These are phyloP conservation scores for Paguma larvata DNA, from an alignment of 2,797 vertebrate genomes.

Conservation along the genomic window DNA sequence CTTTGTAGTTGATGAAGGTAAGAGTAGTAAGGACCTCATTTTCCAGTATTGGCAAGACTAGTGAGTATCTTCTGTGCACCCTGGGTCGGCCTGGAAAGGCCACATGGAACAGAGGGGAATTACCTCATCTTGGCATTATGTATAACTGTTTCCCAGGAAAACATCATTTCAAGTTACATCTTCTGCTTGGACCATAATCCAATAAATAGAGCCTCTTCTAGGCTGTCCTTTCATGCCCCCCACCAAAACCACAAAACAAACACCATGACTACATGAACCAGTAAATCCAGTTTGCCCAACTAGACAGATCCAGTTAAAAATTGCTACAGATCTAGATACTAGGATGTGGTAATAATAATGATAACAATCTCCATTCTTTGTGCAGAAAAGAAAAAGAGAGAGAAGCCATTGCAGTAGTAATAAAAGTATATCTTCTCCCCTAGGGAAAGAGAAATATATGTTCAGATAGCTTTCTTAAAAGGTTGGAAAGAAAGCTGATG, in stretches of 20 bases:
- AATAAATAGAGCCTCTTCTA: background rate
- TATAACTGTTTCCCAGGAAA: background rate
- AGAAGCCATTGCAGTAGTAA: background rate
- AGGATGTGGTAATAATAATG: background rate
- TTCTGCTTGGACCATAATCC: background rate
- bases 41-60: background rate
- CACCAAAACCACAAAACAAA: slow-evolving; percentile 17
- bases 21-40: background rate
- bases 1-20: background rate
- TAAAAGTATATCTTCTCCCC: slow-evolving; percentile 3
- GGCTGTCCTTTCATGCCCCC: background rate
- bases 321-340: background rate
- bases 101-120: background rate
- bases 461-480: background rate
- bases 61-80: background rate
- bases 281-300: background rate
- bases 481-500: background rate
- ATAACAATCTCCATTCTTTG: background rate
- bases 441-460: background rate
- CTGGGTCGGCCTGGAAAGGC: background rate
- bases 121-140: background rate
- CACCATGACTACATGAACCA: background rate
- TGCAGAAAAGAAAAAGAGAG: slow-evolving; percentile 26
- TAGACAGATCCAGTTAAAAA: background rate
- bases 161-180: background rate